These are phyloP conservation scores for Passer domesticus DNA, from an alignment of 2,113 vertebrate genomes.

Conservation along the genomic window DNA sequence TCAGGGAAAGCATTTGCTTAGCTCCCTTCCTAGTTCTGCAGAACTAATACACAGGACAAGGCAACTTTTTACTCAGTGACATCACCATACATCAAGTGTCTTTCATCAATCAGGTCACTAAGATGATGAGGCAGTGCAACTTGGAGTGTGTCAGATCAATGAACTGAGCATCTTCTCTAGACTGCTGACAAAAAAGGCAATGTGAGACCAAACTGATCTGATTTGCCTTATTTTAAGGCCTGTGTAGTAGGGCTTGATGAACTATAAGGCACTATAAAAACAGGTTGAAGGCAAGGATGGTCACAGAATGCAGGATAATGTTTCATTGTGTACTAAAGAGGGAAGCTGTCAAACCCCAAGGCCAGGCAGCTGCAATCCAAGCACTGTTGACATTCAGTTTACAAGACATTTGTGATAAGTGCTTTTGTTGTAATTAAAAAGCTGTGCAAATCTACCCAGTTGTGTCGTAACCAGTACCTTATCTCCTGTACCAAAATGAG, in stretches of 20 bases:
- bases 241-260: background rate
- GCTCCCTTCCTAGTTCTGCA: background rate
- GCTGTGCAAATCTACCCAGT: background rate
- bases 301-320: background rate
- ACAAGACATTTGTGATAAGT: slow-evolving; percentile 28
- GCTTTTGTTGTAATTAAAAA: slow-evolving; percentile 49
- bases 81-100: slow-evolving; percentile 14
- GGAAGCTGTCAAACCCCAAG: background rate
- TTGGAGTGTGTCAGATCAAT: slow-evolving; percentile 8
- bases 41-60: background rate
- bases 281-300: background rate
- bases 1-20: background rate
- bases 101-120: background rate
- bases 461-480: slow-evolving; percentile 15
- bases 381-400: slow-evolving; percentile 4
- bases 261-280: background rate
- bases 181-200: background rate
- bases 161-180: background rate
- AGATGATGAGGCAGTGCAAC: slow-evolving; percentile 12
- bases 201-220: background rate
- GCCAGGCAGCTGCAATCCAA: slow-evolving; percentile 7
- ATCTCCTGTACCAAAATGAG: slow-evolving; percentile 41
- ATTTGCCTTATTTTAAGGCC: background rate
- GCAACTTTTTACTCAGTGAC: background rate
- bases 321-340: background rate